Evolutionary conservation across 2,888 invertebrate species (phyloP), one percentile per base, ranked within the genome.

Genomic region (Andrena praecox): DNA sequence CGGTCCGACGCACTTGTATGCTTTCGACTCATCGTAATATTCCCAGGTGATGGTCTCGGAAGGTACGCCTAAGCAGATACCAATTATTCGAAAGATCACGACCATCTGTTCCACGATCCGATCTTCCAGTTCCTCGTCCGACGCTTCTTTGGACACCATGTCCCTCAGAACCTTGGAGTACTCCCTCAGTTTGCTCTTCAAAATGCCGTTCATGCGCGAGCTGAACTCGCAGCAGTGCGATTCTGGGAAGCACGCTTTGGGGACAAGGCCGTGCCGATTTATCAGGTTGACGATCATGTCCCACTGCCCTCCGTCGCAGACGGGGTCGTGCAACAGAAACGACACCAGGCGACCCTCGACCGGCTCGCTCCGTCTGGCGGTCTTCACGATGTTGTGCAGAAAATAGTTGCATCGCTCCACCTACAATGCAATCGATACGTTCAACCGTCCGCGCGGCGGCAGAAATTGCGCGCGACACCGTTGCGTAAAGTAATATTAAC

Each of bases 221-320:
- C 97, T 97, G 60, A 96, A 95, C 90, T 97, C 96, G 50, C 97
- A 96, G 93, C 96, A 97, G 94, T 95, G 97, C 0, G 97, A 96
- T 91, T 98, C 98, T 0, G 98, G 97, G 94, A 97, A 98, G 92
- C 97, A 97, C 91, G 96, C 96, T 95, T 98, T 98, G 73, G 98
- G 98, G 95, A 98, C 96, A 71, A 98, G 94, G 16, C 98, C 98
- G 92, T 98, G 96, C 92, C 97, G 97, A 93, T 97, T 97, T 76
- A 98, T 96, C 27, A 98, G 94, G 94, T 98, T 98, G 35, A 97
- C 96, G 79, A 98, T 94, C 98, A 98, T 98, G 92, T 98, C 97
- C 98, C 98, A 98, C 93, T 98, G 98, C 0, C 98, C 98, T 35
- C 98, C 98, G 91, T 98, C 98, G 84, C 96, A 96, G 70, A 96